Conservation (phyloP, 2,888 invertebrate species). For the Epirrhoe alternata region DNA sequence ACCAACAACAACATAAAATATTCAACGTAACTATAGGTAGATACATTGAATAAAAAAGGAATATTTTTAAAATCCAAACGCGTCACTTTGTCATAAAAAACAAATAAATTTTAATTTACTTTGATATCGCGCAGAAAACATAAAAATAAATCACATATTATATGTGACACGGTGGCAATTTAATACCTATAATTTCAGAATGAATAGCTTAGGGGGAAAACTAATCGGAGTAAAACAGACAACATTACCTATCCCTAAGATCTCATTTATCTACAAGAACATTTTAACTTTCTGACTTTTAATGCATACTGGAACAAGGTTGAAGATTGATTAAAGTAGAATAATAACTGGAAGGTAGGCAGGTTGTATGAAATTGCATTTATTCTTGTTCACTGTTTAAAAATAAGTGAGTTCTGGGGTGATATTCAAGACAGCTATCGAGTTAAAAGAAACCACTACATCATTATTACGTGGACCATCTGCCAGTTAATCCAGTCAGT, state of each 20-base stretch:
- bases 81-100: slow-evolving; percentile 9
- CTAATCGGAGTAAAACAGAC: slow-evolving; percentile 5
- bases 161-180: slow-evolving; percentile 5
- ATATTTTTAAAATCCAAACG: slow-evolving; percentile 2
- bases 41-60: slow-evolving; percentile 9
- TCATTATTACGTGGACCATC: slow-evolving; percentile 24
- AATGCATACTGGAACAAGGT: no score
- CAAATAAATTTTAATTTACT: slow-evolving; percentile 6
- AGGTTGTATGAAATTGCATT: not conserved
- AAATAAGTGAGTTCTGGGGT: not conserved
- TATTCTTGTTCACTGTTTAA: not conserved
- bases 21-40: no score
- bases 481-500: slow-evolving; percentile 19
- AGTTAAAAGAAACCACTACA: slow-evolving; percentile 16
- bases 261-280: slow-evolving; percentile 15
- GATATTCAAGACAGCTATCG: slow-evolving; percentile 6
- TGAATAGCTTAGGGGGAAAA: slow-evolving; percentile 11
- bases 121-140: slow-evolving; percentile 22
- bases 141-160: slow-evolving; percentile 21
- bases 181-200: slow-evolving; percentile 20
- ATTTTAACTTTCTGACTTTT: no score
- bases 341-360: no score
- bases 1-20: slow-evolving; percentile 17
- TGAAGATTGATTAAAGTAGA: no score
- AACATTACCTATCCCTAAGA: slow-evolving; percentile 7